Percentiles rank a stretch among this genome's conserved stretches.
phyloP scores from a whole-genome alignment of 2,113 vertebrate genomes.

The human (Homo sapiens) region DNA sequence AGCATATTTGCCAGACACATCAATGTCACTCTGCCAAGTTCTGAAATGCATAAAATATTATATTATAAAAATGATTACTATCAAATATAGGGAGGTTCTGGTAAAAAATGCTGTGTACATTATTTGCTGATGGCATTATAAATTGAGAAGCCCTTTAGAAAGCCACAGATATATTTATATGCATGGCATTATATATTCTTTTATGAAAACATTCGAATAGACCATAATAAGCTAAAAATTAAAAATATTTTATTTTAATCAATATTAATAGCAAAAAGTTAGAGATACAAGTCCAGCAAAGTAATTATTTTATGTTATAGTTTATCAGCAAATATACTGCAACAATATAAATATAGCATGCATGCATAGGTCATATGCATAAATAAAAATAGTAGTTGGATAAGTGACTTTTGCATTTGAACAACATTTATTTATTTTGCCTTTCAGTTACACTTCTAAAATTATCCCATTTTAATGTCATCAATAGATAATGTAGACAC shows the following conservation, averaged over 20 bases:
- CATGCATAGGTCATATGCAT: background rate
- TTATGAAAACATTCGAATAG: background rate
- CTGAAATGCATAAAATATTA: background rate
- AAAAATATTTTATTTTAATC: background rate
- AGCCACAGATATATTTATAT: background rate
- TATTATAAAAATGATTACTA: background rate
- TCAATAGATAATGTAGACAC: background rate
- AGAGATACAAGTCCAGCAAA: background rate
- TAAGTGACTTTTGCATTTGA: conserved; percentile 29
- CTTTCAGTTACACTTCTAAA: conserved; percentile 20
- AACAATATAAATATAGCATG: background rate
- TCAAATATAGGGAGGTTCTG: background rate
- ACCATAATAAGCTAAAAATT: background rate
- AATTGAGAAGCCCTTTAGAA: background rate
- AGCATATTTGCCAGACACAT: background rate
- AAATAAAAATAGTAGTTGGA: conserved; percentile 12
- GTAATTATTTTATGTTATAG: conserved; percentile 31
- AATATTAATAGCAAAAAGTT: background rate
- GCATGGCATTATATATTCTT: background rate
- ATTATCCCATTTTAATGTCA: background rate
- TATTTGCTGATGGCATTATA: background rate
- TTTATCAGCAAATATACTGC: background rate
- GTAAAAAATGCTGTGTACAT: background rate
- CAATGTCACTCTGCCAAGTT: background rate
- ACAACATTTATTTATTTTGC: background rate